phyloP scores from a whole-genome alignment of 2,113 vertebrate species.

The Alouatta palliata region DNA sequence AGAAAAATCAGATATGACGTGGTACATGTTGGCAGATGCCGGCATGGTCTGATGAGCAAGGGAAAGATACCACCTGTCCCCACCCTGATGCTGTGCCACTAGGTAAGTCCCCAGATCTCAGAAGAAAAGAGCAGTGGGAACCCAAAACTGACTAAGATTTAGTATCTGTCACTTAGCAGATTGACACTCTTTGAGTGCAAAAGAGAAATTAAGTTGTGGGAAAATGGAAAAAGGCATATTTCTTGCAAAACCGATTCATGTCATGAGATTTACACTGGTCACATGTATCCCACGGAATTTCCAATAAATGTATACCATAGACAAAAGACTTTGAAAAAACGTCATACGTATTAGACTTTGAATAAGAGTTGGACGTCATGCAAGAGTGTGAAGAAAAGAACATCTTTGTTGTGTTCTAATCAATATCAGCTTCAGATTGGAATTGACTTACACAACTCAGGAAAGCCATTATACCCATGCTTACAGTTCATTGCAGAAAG shows the following conservation, averaged over 20 bases:
- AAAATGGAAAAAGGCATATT: slow-evolving; percentile 1
- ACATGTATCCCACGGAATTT: background rate
- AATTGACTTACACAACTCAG: background rate
- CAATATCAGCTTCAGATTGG: slow-evolving; percentile 50
- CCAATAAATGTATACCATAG: background rate
- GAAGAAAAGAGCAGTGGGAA: background rate
- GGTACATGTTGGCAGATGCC: background rate
- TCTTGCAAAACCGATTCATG: background rate
- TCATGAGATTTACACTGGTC: background rate
- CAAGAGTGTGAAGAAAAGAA: slow-evolving; percentile 14
- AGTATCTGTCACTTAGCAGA: background rate
- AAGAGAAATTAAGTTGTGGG: background rate
- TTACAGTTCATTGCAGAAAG: background rate
- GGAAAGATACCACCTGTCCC: background rate
- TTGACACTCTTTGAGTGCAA: background rate
- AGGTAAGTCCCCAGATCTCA: background rate
- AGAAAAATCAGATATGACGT: background rate
- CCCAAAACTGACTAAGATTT: background rate
- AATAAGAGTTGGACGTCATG: background rate
- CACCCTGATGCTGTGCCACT: background rate
- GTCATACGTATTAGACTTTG: background rate
- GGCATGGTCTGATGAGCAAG: background rate
- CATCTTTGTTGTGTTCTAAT: slow-evolving; percentile 50
- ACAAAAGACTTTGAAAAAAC: background rate
- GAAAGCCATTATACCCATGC: background rate